Conservation (phyloP, 2,113 vertebrate species). For the Bothrops jararaca region DNA sequence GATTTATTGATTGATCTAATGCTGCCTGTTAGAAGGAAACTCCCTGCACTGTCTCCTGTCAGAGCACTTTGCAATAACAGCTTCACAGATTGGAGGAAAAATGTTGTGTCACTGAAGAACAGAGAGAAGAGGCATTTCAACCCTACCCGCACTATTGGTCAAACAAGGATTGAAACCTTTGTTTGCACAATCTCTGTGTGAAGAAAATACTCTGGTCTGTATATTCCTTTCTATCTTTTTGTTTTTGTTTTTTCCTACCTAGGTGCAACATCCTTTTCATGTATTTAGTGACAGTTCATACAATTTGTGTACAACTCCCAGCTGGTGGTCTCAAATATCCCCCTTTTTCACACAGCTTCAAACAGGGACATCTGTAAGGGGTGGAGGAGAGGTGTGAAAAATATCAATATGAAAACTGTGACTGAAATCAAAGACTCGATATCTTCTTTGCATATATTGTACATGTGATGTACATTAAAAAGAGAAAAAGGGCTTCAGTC, state of each 20-base stretch:
- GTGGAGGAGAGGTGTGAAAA: not conserved
- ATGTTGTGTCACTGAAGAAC: not conserved
- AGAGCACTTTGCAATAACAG: not conserved
- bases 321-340: not conserved
- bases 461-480: not conserved
- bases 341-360: not conserved
- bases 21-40: not conserved
- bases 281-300: not conserved
- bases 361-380: not conserved
- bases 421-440: not conserved
- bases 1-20: not conserved
- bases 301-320: not conserved
- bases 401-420: not conserved
- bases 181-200: not conserved
- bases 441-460: not conserved
- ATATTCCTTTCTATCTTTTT: not conserved
- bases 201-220: too few species aligned
- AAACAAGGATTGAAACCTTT: not conserved
- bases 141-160: not conserved
- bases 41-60: not conserved
- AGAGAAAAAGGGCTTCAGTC: not conserved
- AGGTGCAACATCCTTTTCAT: not conserved
- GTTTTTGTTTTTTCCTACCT: not conserved
- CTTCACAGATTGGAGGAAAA: not conserved
- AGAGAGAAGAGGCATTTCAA: not conserved